Conservation (phyloP, 2,888 invertebrate genomes). For the Danaus chrysippus region DNA sequence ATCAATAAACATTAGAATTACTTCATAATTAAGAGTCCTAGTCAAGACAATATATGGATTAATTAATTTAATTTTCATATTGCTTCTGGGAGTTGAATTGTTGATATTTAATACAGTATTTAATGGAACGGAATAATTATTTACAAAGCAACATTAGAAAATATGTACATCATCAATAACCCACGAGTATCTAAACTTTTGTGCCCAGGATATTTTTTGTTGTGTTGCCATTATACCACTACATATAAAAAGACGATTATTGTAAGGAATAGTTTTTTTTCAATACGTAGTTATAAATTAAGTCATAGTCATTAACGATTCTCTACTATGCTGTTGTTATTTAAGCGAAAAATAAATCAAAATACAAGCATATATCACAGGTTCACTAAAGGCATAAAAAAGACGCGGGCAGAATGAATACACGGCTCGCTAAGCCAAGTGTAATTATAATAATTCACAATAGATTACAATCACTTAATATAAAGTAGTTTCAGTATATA, state of each 20-base stretch:
- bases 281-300: conserved; percentile 10
- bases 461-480: conserved; percentile 18
- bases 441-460: conserved; percentile 19
- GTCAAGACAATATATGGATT: too few species aligned
- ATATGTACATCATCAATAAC: conserved; percentile 48
- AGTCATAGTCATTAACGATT: conserved; percentile 9
- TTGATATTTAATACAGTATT: not conserved
- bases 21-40: too few species aligned
- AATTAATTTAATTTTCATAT: not conserved
- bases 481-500: conserved; percentile 17
- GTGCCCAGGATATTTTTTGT: conserved; percentile 43
- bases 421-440: conserved; percentile 17
- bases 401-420: conserved; percentile 17
- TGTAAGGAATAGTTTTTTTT: not conserved
- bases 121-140: conserved; percentile 25
- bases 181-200: conserved; percentile 40
- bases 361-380: conserved; percentile 24
- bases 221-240: conserved; percentile 16
- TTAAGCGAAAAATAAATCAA: not conserved
- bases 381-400: conserved; percentile 26
- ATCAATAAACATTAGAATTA: too few species aligned
- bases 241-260: not conserved
- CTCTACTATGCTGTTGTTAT: not conserved
- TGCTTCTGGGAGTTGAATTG: not conserved
- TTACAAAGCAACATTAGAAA: conserved; percentile 42